Base-by-base conservation (phyloP, 37 sponge, comb jelly and placozoan genomes). In the Agelas oroides region DNA sequence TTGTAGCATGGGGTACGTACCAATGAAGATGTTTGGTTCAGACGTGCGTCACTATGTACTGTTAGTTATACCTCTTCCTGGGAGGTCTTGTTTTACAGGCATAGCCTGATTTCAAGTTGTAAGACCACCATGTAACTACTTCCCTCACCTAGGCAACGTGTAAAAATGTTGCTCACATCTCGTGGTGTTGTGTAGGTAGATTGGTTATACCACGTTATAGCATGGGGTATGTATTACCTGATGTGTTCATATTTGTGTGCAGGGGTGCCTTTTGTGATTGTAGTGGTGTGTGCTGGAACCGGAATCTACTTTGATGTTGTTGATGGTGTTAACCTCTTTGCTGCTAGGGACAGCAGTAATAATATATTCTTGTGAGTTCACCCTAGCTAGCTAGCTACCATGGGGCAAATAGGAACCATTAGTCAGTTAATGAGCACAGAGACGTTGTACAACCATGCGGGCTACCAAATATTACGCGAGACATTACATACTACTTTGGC, bases 1-100 rank as follows among this genome's bases (percentile, higher is more conserved):
- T 81, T 5, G 5, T 68, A 41, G 55, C 81, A 14, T 81, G 81
- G 81, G 81, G 81, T 81, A 41, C 25, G 79, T 73, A 19, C n/a
- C n/a, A n/a, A n/a, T 86, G 46, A 55, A 60, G 27, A 79, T 78
- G 71, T 78, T 86, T 56, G 60, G 31, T 13, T 20, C 16, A 3
- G 53, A 64, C 3, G 28, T 37, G 5, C 54, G 21, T n/a, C 56
- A 64, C 21, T 69, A 40, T 53, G 31, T 68, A n/a, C 46, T 69
- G 57, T 32, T 8, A 11, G 38, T 21, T n/a, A n/a, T n/a, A n/a
- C n/a, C 19, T 19, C n/a, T 57, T 19, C 59, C 59, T 57, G 16
- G 18, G 16, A 20, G 16, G 16, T 20, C 16, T 25, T 27, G 24
- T n/a, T n/a, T n/a, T n/a, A n/a, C n/a, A n/a, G n/a, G n/a, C n/a